Percentiles rank a stretch among this genome's conserved stretches.
phyloP scores from a whole-genome alignment of 2,113 vertebrate species.

The Haemorhous mexicanus region DNA sequence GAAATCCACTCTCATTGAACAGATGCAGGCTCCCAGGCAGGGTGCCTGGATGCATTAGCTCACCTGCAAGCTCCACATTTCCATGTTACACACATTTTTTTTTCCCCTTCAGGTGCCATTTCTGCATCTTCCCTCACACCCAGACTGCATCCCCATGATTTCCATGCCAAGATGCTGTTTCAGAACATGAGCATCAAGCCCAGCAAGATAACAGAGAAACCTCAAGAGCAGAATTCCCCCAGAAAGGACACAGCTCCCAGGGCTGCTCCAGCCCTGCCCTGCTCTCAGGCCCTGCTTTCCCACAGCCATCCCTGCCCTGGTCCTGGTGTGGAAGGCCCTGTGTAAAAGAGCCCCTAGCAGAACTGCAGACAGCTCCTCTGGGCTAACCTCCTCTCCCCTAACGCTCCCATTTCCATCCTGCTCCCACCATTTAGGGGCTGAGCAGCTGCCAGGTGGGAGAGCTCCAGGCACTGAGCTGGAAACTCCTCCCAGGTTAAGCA shows the following conservation, averaged over 20 bases:
- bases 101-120: neutral
- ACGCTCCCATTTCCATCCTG: neutral
- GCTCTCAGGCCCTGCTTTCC: neutral
- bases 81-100: neutral
- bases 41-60: neutral
- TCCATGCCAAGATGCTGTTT: neutral
- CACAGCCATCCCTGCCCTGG: neutral
- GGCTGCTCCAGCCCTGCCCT: neutral
- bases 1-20: neutral
- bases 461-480: neutral
- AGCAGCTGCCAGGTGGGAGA: neutral
- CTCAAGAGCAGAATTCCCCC: neutral
- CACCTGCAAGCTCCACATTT: neutral
- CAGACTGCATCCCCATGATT: neutral
- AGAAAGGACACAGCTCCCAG: neutral
- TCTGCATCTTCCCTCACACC: neutral
- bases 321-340: neutral
- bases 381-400: neutral
- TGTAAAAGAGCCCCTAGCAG: neutral
- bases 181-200: neutral
- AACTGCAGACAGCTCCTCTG: neutral
- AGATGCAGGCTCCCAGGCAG: neutral
- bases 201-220: neutral
- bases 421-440: neutral
- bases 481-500: neutral